These are phyloP conservation scores for Nebria salina DNA, from an alignment of 2,888 invertebrate genomes.

Conservation along the genomic window DNA sequence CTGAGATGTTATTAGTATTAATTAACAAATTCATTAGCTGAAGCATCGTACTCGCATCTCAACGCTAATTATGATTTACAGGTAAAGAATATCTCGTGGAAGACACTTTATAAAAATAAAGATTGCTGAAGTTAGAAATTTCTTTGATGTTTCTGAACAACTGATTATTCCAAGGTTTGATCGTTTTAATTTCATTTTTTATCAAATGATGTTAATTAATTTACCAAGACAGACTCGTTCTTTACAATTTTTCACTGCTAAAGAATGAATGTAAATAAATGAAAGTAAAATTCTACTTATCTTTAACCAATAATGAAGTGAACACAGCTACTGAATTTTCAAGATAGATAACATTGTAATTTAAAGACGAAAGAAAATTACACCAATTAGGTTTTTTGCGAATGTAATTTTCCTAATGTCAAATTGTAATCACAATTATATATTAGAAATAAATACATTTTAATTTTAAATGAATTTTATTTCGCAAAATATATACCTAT, in stretches of 20 bases:
- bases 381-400: too few relatives aligned
- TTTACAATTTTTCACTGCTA: neutral
- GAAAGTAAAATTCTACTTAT: neutral
- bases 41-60: neutral
- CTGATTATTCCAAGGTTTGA: neutral
- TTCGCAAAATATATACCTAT: too few relatives aligned
- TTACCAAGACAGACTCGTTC: neutral
- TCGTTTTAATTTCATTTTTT: neutral
- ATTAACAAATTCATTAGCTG: neutral
- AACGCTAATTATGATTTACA: neutral
- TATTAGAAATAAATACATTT: too few relatives aligned
- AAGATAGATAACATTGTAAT: neutral
- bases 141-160: neutral
- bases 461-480: too few relatives aligned
- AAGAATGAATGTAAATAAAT: neutral
- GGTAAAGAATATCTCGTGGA: neutral
- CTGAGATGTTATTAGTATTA: neutral
- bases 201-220: neutral
- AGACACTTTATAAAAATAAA: neutral
- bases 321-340: neutral
- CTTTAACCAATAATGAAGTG: neutral
- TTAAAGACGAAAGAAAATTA: too few relatives aligned
- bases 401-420: too few relatives aligned
- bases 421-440: too few relatives aligned
- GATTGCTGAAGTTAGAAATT: neutral